Evolutionary conservation across 2,888 invertebrate species (phyloP).

Genomic region (Eremobia ochroleuca): DNA sequence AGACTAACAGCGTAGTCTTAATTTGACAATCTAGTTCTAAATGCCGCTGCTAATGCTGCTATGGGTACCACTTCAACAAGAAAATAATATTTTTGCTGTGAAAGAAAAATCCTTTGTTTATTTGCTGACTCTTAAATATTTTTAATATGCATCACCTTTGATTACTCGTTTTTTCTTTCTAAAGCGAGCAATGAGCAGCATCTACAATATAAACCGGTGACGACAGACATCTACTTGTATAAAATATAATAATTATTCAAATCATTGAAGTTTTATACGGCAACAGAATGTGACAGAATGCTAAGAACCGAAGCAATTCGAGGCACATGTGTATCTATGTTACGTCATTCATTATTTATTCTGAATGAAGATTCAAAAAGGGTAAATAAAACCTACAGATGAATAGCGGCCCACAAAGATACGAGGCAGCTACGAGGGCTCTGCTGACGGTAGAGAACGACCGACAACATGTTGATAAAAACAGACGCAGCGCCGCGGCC

Average conservation of each 20-base stretch:
- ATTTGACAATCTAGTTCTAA: constrained; percentile 30
- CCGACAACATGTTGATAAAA: constrained; percentile 74
- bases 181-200: background rate
- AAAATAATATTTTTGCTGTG: background rate
- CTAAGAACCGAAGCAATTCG: constrained; percentile 13
- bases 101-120: constrained; percentile 7
- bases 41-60: constrained; percentile 7
- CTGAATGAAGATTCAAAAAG: constrained; percentile 62
- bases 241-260: background rate
- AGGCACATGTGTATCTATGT: constrained; percentile 19
- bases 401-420: constrained; percentile 47
- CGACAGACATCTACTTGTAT: background rate
- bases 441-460: constrained; percentile 45
- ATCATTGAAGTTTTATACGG: background rate
- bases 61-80: constrained; percentile 9
- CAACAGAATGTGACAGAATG: background rate
- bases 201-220: background rate
- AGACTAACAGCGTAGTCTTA: constrained; percentile 45
- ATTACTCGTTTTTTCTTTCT: background rate
- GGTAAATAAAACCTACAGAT: constrained; percentile 58
- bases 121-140: background rate
- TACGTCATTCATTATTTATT: constrained; percentile 66
- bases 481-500: constrained; percentile 66
- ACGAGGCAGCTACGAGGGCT: constrained; percentile 37
- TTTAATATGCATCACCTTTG: background rate